phyloP scores from a whole-genome alignment of 2,797 vertebrate species.

The Scyliorhinus canicula region DNA sequence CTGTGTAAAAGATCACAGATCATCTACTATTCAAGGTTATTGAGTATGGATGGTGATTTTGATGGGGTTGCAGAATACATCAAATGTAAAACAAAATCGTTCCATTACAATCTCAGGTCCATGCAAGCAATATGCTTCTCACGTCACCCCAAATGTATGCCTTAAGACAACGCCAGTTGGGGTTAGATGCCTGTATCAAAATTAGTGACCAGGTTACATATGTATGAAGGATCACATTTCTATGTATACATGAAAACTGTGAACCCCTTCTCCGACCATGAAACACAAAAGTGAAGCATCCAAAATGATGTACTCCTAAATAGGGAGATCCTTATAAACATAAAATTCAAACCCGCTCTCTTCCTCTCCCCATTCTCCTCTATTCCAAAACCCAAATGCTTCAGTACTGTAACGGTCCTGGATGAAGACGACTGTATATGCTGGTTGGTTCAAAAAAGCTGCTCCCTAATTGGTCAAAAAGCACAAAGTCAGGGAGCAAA shows the following conservation, averaged over 20 bases:
- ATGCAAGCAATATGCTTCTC: neutral
- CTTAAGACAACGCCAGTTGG: neutral
- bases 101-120: neutral
- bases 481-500: neutral
- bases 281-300: neutral
- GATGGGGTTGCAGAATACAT: neutral
- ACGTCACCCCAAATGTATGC: neutral
- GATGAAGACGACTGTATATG: neutral
- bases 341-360: too few relatives aligned
- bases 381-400: too few relatives aligned
- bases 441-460: neutral
- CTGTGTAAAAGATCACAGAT: neutral
- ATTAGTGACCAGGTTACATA: neutral
- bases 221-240: neutral
- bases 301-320: neutral
- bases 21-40: neutral
- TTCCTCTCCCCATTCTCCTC: too few relatives aligned
- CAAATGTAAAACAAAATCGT: neutral
- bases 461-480: too few relatives aligned
- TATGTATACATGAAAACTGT: neutral
- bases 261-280: neutral
- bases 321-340: neutral
- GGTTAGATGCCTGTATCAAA: neutral
- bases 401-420: too few relatives aligned
- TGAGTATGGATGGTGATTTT: neutral